Evolutionary conservation across 2,888 invertebrate species (phyloP).

Genomic region (Agapostemon virescens): DNA sequence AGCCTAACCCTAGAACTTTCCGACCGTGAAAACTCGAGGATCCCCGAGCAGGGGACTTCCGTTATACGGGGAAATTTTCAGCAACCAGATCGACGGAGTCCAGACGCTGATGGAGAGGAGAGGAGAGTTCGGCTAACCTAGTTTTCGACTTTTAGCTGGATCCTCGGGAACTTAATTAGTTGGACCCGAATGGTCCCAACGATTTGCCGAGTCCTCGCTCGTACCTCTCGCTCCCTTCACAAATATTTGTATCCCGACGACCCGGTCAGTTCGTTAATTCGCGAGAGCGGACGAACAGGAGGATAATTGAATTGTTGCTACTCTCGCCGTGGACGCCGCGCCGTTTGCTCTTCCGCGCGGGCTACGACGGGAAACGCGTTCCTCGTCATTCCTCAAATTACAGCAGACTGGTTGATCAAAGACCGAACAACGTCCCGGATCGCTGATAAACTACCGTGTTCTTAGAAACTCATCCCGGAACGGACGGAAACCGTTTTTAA

Average conservation of each 20-base stretch:
- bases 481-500: neutral
- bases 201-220: neutral
- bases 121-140: constrained; percentile 1
- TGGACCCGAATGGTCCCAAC: neutral
- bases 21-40: constrained; percentile 8
- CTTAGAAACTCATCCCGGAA: neutral
- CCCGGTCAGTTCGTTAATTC: constrained; percentile 9
- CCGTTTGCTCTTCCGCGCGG: neutral
- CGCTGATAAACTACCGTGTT: neutral
- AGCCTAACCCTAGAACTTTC: neutral
- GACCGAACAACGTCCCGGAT: neutral
- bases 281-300: neutral
- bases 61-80: constrained; percentile 7
- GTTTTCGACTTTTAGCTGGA: neutral
- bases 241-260: constrained; percentile 9
- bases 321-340: neutral
- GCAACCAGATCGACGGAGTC: neutral
- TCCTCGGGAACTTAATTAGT: constrained; percentile 8
- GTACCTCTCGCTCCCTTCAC: neutral
- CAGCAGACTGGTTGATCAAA: neutral
- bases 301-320: constrained; percentile 6
- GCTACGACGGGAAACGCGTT: neutral
- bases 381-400: neutral
- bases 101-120: neutral
- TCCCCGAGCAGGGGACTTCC: neutral